Percentiles rank a stretch among this genome's conserved stretches.
Conservation (phyloP, 2,797 vertebrate species). For the Pseudopleuronectes americanus region DNA sequence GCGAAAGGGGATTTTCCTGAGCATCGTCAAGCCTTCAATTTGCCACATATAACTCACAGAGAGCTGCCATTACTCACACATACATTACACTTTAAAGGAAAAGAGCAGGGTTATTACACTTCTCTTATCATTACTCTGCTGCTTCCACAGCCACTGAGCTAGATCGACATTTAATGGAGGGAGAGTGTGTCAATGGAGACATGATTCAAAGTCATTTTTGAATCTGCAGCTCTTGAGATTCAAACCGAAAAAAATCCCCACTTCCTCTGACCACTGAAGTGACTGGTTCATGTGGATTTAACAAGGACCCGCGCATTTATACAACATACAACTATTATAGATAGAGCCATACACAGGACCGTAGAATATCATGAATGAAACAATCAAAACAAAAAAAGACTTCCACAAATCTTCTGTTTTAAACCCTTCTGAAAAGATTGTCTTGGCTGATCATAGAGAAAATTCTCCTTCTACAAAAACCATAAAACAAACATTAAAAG, state of each 20-base stretch:
- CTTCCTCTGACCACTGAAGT: conserved; percentile 50
- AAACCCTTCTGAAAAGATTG: conserved; percentile 53
- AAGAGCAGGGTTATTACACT: conserved; percentile 69
- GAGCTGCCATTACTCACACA: conserved; percentile 58
- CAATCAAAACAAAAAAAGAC: conserved; percentile 21
- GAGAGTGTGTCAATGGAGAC: conserved; percentile 61
- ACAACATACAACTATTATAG: conserved; percentile 1
- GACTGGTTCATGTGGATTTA: conserved; percentile 35
- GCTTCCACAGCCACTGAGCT: conserved; percentile 48
- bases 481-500: conserved; percentile 63
- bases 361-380: conserved; percentile 8
- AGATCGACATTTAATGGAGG: conserved; percentile 60
- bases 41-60: conserved; percentile 70
- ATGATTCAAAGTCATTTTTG: conserved; percentile 64
- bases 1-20: conserved; percentile 66
- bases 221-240: conserved; percentile 56
- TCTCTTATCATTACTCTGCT: conserved; percentile 65
- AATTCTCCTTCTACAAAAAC: conserved; percentile 39
- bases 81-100: conserved; percentile 71
- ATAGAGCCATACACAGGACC: conserved; percentile 8
- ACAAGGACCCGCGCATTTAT: conserved; percentile 12
- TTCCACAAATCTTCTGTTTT: conserved; percentile 13
- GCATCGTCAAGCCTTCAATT: conserved; percentile 67
- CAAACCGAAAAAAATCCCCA: conserved; percentile 62
- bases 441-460: conserved; percentile 49